Evolutionary conservation across 2,113 vertebrate species (phyloP), one percentile per base, ranked within the genome.

Genomic region (human): DNA sequence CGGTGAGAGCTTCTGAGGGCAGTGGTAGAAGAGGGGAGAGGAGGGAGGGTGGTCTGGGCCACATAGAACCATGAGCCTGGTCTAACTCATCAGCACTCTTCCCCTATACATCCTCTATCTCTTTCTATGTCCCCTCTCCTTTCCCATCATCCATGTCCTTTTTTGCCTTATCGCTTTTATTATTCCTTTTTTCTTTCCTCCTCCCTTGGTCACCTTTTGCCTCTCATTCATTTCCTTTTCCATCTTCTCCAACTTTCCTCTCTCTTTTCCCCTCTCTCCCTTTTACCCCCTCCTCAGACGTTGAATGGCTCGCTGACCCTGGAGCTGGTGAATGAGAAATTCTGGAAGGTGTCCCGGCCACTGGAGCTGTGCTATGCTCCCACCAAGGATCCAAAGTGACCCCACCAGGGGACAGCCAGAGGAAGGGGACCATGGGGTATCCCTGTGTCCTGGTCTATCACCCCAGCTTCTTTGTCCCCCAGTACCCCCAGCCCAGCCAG

Each of bases 241-340:
- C n/a, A 3, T 55, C 73, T 57, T 55, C 70, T 84, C 38, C 83
- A 86, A 59, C 35, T 83, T 76, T 8, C 22, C 87, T 66, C 86
- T 38, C 70, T 66, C 13, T 38, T 38, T 70, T 17, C n/a, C 66
- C 20, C 6, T 27, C 5, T 78, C 70, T 48, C 23, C 0, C 84
- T 68, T 22, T 38, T 8, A 5, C 18, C 1, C 4, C 25, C 6
- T 66, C 55, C 68, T 30, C 20, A 99, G 99, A 99, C 99, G 5
- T 98, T 99, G 97, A 99, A 99, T 30, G 99, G 99, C 59, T 99
- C 99, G 0, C 98, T 99, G 98, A 99, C 99, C 11, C 98, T 99
- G 98, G 99, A 99, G 98, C 94, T 99, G 96, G 99, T 99, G 66
- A 99, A 99, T 12, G 99, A 99, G 98, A 99, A 99, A 79, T 99